Evolutionary conservation across 2,888 invertebrate species (phyloP).

Genomic region (Pseudococcus longispinus): DNA sequence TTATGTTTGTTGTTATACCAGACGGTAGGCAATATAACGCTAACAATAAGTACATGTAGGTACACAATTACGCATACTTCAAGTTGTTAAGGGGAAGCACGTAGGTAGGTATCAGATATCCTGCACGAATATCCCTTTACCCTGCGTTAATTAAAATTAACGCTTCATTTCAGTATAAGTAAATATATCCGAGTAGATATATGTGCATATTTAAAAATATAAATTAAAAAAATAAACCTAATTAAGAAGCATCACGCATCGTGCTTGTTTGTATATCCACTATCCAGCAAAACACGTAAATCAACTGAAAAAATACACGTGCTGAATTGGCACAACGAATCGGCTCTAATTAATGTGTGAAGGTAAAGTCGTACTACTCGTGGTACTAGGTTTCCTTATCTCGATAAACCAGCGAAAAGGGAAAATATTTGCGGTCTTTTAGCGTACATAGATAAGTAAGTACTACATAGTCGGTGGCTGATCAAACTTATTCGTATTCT

Average conservation of each 20-base stretch:
- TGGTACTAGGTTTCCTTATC: neutral
- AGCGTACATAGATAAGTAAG: neutral
- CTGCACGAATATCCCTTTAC: neutral
- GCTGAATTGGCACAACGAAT: neutral
- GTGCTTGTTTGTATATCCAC: neutral
- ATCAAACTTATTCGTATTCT: neutral
- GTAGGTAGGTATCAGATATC: neutral
- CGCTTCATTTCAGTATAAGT: neutral
- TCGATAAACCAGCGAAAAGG: neutral
- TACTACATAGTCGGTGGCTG: neutral
- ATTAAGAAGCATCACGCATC: neutral
- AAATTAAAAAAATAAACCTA: neutral
- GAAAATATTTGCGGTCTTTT: neutral
- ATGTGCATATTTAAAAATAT: neutral
- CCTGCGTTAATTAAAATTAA: conserved; percentile 1
- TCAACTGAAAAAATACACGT: neutral
- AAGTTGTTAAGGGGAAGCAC: neutral
- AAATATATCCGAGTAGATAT: neutral
- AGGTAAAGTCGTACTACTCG: neutral
- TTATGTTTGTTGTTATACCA: neutral
- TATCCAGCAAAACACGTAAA: neutral
- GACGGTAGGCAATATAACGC: neutral
- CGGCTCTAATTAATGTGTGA: neutral
- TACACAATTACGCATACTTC: neutral
- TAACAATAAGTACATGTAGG: too few species aligned